Base-by-base conservation (phyloP, 1,140 invertebrate genomes). In the Triops cancriformis region DNA sequence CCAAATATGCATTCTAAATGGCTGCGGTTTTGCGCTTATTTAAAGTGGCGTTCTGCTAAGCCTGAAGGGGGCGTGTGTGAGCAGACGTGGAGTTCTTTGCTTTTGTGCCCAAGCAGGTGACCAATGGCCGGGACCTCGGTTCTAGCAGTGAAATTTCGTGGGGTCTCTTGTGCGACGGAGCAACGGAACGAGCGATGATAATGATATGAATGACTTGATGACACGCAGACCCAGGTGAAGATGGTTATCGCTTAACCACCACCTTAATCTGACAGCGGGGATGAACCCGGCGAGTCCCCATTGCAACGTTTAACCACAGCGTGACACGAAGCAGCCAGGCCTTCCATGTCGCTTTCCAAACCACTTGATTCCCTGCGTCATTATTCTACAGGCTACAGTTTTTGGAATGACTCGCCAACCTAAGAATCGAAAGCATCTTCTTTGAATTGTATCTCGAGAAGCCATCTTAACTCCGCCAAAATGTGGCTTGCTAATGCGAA, bases 211-310 rank as follows among this genome's bases (percentile, higher is more conserved):
- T 64, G 51, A 64, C 51, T 64, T 64, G 51, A 64, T 64, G 51
- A 64, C 51, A 64, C 51, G 51, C 51, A 64, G 51, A 37, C 51
- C 51, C 51, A 64, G 51, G 51, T 64, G 51, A 64, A 64, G 51
- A 64, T 64, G 51, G 51, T 64, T 64, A 64, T 64, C 51, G 51
- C 51, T 64, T 64, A 64, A 64, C 51, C 51, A 64, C 51, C 51
- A 64, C 51, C 51, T 64, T 64, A 64, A 64, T 64, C 51, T 64
- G 51, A 64, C 51, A 64, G 51, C 51, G 51, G 51, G 51, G 51
- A 64, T 64, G 51, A 64, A 23, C 51, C 51, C 14, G 51, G 14
- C 51, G 51, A 64, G 51, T 64, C n/a, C 51, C 51, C 51, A 37
- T 64, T 64, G 51, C 51, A 3, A 64, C 51, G 51, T 64, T 64